phyloP scores from a whole-genome alignment of 2,113 vertebrate species.

The Tachysurus vachellii region DNA sequence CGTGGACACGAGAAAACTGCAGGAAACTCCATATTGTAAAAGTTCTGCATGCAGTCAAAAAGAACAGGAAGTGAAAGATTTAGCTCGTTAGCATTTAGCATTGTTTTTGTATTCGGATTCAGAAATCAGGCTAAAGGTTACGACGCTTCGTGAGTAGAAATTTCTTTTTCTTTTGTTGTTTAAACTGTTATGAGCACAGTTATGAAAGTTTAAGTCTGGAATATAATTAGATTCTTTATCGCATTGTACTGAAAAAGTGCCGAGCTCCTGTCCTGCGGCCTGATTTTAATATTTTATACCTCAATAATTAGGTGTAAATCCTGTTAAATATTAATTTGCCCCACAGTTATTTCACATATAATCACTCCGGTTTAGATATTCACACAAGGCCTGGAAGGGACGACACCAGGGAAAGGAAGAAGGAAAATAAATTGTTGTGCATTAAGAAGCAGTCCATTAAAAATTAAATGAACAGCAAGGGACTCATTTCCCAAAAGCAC shows the following conservation, averaged over 20 bases:
- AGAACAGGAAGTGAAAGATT: too few species aligned
- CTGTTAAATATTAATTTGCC: slow-evolving; percentile 60
- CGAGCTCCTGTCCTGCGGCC: slow-evolving; percentile 27
- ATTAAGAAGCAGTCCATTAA: slow-evolving; percentile 52
- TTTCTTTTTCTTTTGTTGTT: not conserved
- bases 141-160: not conserved
- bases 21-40: too few species aligned
- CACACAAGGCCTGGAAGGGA: slow-evolving; percentile 39
- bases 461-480: slow-evolving; percentile 44
- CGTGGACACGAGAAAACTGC: too few species aligned
- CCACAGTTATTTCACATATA: slow-evolving; percentile 53
- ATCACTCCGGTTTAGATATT: slow-evolving; percentile 52
- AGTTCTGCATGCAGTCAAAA: too few species aligned
- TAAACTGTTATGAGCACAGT: not conserved
- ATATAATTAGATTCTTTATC: slow-evolving; percentile 17
- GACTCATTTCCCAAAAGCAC: slow-evolving; percentile 46
- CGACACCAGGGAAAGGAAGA: slow-evolving; percentile 11
- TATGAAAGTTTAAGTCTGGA: slow-evolving; percentile 20
- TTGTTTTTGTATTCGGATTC: not conserved
- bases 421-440: slow-evolving; percentile 36
- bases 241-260: not conserved
- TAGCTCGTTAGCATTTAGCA: too few species aligned
- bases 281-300: slow-evolving; percentile 58
- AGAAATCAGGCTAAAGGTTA: not conserved
- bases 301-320: slow-evolving; percentile 58